phyloP scores from a whole-genome alignment of 1,140 invertebrate genomes.

The Battus philenor region DNA sequence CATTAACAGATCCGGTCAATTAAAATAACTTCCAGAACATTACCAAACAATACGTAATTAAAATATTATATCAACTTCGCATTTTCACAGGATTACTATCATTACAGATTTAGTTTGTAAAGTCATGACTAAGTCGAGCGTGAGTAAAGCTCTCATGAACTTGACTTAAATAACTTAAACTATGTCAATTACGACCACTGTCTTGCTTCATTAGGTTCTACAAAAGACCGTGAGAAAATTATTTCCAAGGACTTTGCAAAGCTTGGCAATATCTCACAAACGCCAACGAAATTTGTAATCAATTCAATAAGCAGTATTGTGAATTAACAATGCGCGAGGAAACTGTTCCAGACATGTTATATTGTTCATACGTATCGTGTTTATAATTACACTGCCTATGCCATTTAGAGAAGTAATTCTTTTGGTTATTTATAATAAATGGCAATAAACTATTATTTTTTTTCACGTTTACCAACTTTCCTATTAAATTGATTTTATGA shows the following conservation, averaged over 20 bases:
- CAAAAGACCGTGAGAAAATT: conserved; percentile 20
- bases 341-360: neutral
- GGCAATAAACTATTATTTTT: no score
- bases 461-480: no score
- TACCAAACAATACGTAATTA: neutral
- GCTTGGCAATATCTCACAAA: no score
- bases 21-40: neutral
- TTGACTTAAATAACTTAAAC: conserved; percentile 16
- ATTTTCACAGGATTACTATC: no score
- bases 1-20: neutral
- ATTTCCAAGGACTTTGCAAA: conserved; percentile 12
- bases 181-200: conserved; percentile 18
- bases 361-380: neutral
- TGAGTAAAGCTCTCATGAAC: conserved; percentile 16
- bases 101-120: conserved; percentile 3
- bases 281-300: neutral
- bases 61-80: conserved; percentile 3
- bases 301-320: neutral
- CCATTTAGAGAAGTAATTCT: no score
- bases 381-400: no score
- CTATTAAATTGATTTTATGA: no score
- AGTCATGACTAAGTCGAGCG: conserved; percentile 5
- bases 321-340: neutral
- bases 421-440: no score
- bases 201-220: conserved; percentile 21